These are phyloP conservation scores for Leontopithecus rosalia DNA, from an alignment of 2,797 vertebrate species.

Conservation along the genomic window DNA sequence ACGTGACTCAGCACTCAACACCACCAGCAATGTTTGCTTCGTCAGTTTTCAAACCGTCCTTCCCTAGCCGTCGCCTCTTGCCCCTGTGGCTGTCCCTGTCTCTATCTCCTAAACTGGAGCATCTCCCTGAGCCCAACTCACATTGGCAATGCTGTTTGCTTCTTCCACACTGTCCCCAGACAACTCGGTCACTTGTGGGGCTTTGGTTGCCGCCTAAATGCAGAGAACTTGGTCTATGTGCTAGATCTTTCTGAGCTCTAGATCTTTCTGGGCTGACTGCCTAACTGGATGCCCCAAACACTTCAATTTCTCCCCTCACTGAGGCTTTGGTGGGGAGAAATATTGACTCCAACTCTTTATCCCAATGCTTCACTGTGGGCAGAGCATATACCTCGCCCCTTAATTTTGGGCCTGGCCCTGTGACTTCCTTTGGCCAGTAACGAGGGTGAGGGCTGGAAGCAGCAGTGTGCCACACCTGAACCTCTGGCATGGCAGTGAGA, in stretches of 20 bases:
- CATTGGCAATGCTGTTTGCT: accelerated
- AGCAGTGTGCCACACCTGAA: background rate
- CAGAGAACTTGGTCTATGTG: background rate
- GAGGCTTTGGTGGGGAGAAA: background rate
- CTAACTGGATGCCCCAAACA: background rate
- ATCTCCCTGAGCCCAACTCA: background rate
- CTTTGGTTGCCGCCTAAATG: background rate
- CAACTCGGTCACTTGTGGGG: background rate
- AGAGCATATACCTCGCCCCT: background rate
- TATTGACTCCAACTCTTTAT: background rate
- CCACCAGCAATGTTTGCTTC: accelerated
- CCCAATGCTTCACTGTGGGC: background rate
- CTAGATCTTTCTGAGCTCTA: background rate
- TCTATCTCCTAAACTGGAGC: background rate
- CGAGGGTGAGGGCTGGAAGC: background rate
- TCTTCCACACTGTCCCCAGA: background rate
- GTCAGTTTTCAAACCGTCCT: background rate
- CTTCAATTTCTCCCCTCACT: background rate
- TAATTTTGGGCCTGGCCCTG: background rate
- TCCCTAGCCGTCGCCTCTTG: background rate
- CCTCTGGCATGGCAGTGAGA: background rate
- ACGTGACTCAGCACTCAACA: accelerated
- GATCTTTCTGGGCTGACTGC: background rate
- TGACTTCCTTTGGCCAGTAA: background rate
- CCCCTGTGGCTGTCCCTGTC: background rate